Conservation (phyloP, 2,113 vertebrate species). For the Phyllostomus hastatus region DNA sequence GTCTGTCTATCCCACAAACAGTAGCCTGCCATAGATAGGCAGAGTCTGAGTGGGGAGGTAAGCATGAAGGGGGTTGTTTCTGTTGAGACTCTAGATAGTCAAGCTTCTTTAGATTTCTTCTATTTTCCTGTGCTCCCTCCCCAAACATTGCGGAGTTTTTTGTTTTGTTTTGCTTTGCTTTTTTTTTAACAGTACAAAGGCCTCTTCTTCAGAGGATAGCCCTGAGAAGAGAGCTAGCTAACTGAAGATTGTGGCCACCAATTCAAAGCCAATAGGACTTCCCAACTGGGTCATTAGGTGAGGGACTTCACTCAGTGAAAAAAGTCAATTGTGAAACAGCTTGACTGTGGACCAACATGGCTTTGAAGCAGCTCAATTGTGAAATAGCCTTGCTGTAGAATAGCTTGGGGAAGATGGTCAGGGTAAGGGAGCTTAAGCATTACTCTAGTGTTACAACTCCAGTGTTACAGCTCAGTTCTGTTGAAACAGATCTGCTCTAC, state of each 20-base stretch:
- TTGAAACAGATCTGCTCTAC: not conserved
- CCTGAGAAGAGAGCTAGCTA: not conserved
- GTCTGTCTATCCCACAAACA: not conserved
- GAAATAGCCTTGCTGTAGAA: not conserved
- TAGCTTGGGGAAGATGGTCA: not conserved
- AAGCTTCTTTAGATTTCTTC: not conserved
- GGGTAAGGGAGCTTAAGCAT: not conserved
- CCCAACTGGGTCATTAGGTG: not conserved
- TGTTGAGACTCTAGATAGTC: not conserved
- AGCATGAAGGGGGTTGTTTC: not conserved
- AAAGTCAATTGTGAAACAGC: not conserved
- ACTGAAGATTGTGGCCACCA: not conserved
- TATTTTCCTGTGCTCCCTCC: fast-evolving
- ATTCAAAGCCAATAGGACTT: not conserved
- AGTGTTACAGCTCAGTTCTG: not conserved
- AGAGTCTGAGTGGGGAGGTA: not conserved
- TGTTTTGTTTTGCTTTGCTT: not conserved
- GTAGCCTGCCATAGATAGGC: not conserved
- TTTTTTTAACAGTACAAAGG: too few species aligned
- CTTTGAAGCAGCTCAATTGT: not conserved
- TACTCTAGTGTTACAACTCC: not conserved
- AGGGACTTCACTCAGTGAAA: not conserved
- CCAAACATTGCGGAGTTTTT: not conserved
- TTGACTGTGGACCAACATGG: not conserved
- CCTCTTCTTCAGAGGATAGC: not conserved